These are phyloP conservation scores for Latrodectus geometricus DNA, from an alignment of 1,140 invertebrate species.

Conservation along the genomic window DNA sequence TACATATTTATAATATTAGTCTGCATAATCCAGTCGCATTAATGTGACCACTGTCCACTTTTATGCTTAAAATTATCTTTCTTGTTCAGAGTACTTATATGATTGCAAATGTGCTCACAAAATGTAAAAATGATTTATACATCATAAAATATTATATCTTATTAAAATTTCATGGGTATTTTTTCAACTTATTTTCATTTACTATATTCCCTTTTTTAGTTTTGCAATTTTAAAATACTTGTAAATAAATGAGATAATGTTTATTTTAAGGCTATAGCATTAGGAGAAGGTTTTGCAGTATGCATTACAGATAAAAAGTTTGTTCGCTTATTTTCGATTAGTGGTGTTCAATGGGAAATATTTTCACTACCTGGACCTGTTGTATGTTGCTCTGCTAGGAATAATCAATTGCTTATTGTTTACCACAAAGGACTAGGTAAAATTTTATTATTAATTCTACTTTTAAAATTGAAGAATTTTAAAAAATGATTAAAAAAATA, in stretches of 20 bases:
- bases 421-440: slow-evolving; percentile 79
- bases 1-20: too few relatives aligned
- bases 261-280: slow-evolving; percentile 33
- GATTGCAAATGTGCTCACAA: too few relatives aligned
- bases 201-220: neutral
- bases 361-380: slow-evolving; percentile 79
- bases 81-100: too few relatives aligned
- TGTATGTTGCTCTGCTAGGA: slow-evolving; percentile 78
- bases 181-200: neutral
- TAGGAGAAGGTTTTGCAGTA: slow-evolving; percentile 72
- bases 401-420: slow-evolving; percentile 79
- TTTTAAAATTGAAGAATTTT: neutral
- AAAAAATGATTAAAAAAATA: too few relatives aligned
- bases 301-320: slow-evolving; percentile 80
- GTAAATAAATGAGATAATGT: neutral
- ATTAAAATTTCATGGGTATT: neutral
- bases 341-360: slow-evolving; percentile 86
- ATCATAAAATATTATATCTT: too few relatives aligned
- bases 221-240: neutral
- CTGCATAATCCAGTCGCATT: too few relatives aligned
- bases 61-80: too few relatives aligned
- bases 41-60: too few relatives aligned
- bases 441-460: neutral
- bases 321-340: slow-evolving; percentile 84
- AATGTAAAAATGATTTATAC: too few relatives aligned